A percentile compares a stretch with the other conserved stretches of the same genome.
Evolutionary conservation across 35 echinoderm and acorn worm species (phyloP).

Genomic region (Chiridota heheva): DNA sequence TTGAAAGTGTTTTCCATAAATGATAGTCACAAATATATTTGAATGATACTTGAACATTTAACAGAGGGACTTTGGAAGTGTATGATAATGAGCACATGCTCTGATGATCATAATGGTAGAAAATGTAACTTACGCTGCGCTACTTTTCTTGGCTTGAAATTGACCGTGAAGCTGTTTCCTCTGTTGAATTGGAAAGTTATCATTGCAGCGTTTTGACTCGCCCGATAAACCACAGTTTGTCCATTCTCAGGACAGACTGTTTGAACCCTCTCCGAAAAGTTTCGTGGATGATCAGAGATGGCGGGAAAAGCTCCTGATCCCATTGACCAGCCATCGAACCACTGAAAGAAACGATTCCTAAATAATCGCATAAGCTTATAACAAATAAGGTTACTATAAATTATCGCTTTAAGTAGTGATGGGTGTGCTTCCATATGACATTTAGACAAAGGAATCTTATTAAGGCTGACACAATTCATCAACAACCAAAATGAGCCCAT

Average conservation of each 20-base stretch:
- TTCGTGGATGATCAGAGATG: conserved; percentile 39
- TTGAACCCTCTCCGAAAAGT: conserved; percentile 37
- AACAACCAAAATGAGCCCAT: too few species aligned
- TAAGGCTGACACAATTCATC: too few species aligned
- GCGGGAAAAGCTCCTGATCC: conserved; percentile 49
- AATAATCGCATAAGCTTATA: too few species aligned
- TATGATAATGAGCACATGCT: background rate
- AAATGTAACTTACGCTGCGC: conserved; percentile 56
- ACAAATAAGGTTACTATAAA: too few species aligned
- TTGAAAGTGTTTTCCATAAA: background rate
- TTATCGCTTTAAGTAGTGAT: too few species aligned
- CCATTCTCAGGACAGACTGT: conserved; percentile 17
- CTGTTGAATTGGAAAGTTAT: conserved; percentile 49
- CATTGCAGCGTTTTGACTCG: conserved; percentile 74
- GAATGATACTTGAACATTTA: background rate
- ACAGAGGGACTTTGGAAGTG: background rate
- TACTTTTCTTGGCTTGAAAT: conserved; percentile 46
- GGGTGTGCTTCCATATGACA: too few species aligned
- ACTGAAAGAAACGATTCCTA: conserved; percentile 45
- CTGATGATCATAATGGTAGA: background rate
- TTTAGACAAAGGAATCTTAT: too few species aligned
- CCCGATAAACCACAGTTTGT: conserved; percentile 3
- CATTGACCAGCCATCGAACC: conserved; percentile 75
- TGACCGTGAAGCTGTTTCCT: conserved; percentile 37
- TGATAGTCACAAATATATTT: background rate